Base-by-base conservation (phyloP, 2,888 invertebrate species). In the Heliothis peltigera region DNA sequence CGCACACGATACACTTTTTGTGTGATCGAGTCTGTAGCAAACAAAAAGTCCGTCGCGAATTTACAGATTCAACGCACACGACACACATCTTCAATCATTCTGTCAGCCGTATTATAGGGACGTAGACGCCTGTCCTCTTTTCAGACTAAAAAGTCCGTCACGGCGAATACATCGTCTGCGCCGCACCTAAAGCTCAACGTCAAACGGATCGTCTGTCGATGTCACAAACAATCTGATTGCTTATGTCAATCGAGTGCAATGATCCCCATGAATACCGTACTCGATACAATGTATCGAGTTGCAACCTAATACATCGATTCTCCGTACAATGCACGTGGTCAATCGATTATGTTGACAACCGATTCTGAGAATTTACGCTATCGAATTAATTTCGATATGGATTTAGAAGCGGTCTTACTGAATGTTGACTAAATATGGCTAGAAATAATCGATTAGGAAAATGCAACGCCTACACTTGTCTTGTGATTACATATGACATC, bases 361-460 rank as follows among this genome's bases (percentile, higher is more conserved):
- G 53, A 63, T 84, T 84, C 84, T 52, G 67, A 82, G 81, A 86
- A 84, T 62, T 71, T 80, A 75, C 78, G 69, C 71, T 80, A 72
- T 69, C 39, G 53, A 53, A 64, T 66, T 73, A 6, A 43, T 63
- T 58, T 15, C 61, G 46, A 39, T 53, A 32, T 32, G 32, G 54
- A 55, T 59, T 59, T 57, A 18, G 17, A 19, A 12, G 8, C 56
- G 62, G 21, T 58, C 18, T 43, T 42, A 49, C n/a, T 49, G 53
- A 49, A 68, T 57, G 53, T 53, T 46, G 49, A 39, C 52, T 18
- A 39, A n/a, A 3, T 54, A 58, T 39, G 35, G 19, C 32, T 32
- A 57, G 15, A 28, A 22, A n/a, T 63, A 42, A 32, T 58, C 42
- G 49, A 68, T 46, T 64, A 47, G n/a, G 17, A 1, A 6, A 21